Evolutionary conservation across 2,113 vertebrate species (phyloP).

Genomic region (Aptenodytes forsteri): DNA sequence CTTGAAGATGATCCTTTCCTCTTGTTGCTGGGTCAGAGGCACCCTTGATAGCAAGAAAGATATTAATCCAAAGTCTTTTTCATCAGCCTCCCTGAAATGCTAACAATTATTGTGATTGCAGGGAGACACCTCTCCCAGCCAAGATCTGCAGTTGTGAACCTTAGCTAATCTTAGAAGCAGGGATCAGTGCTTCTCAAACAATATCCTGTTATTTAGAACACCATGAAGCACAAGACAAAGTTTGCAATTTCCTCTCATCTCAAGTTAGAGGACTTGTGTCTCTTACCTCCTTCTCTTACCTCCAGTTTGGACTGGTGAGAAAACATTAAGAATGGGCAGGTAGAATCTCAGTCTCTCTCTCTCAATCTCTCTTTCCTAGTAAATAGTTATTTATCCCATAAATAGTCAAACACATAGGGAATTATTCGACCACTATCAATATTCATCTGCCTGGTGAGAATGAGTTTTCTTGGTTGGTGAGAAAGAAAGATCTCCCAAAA

Average conservation of each 20-base stretch:
- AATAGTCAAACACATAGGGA: background rate
- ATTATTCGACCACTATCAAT: background rate
- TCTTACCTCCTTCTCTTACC: background rate
- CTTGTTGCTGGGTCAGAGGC: background rate
- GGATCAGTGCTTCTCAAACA: background rate
- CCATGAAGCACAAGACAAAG: background rate
- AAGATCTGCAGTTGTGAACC: background rate
- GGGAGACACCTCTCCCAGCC: background rate
- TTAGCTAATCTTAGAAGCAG: background rate
- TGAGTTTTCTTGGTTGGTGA: background rate
- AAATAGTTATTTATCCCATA: background rate
- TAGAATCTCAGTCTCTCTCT: background rate
- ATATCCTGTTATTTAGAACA: background rate
- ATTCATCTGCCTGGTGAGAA: background rate
- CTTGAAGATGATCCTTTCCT: background rate
- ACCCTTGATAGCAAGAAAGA: background rate
- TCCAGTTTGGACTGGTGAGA: background rate
- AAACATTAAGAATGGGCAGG: background rate
- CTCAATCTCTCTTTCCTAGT: background rate
- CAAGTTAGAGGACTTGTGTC: background rate
- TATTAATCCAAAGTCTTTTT: background rate
- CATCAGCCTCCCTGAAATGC: background rate
- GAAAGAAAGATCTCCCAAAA: background rate
- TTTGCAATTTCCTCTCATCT: background rate
- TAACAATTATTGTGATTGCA: background rate